phyloP scores from a whole-genome alignment of 2,113 vertebrate genomes.

The Trogon surrucura region DNA sequence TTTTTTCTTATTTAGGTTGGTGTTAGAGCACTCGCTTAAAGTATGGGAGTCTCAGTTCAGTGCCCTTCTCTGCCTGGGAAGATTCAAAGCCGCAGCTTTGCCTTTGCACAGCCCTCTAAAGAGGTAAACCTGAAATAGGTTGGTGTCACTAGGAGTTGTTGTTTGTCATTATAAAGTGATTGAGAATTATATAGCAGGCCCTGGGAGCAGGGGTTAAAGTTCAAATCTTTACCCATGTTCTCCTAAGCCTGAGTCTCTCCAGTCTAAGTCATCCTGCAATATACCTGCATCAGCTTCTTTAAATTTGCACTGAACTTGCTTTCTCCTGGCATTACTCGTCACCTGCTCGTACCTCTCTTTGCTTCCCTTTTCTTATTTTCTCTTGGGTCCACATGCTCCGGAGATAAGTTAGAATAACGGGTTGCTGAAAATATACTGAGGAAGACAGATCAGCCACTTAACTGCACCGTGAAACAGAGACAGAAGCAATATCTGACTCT shows the following conservation, averaged over 20 bases:
- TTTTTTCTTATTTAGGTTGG: neutral
- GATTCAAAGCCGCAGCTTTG: neutral
- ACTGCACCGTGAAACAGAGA: neutral
- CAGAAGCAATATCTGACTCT: neutral
- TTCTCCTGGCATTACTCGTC: neutral
- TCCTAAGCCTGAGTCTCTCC: neutral
- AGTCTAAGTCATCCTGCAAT: neutral
- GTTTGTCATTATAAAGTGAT: neutral
- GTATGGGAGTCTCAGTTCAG: neutral
- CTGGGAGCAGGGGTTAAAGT: neutral
- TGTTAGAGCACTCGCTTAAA: neutral
- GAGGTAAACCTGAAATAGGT: neutral
- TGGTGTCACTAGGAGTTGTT: neutral
- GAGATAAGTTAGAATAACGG: neutral
- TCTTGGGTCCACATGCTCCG: neutral
- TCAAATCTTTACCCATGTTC: neutral
- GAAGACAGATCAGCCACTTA: neutral
- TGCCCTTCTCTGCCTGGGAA: neutral
- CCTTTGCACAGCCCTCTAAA: neutral
- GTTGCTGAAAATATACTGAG: neutral
- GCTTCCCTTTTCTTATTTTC: neutral
- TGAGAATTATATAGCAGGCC: neutral
- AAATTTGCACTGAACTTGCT: neutral
- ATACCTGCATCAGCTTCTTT: neutral
- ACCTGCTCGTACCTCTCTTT: neutral